Base-by-base conservation (phyloP, 2,888 invertebrate genomes). In the Hermodice carunculata region DNA sequence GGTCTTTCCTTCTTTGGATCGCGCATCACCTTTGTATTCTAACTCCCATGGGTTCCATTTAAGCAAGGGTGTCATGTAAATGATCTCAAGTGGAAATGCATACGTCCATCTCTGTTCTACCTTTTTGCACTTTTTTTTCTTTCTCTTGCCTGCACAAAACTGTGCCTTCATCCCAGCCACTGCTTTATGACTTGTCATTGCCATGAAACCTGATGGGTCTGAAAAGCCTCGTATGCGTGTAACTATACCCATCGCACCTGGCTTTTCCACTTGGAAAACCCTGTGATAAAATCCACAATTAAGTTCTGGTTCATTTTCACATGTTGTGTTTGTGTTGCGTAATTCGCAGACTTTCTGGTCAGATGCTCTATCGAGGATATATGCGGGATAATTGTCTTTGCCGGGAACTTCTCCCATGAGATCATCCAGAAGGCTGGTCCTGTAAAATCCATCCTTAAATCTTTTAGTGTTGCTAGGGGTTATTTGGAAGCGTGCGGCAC, bases 201-300 rank as follows among this genome's bases (percentile, higher is more conserved):
- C 78, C 46, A 76, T 69, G 61, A 68, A 78, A 19, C 77, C 42
- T 57, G 26, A 57, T 26, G 46, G 58, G 34, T 70, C 70, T 1
- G 61, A 26, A 46, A 52, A 70, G 17, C 57, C 70, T 22, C 65
- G 48, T 24, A 58, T 51, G 31, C 54, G 54, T 1, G n/a, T 46
- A 34, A 19, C 6, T 5, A 22, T 2, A 14, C 67, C 67, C 64
- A 64, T 67, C 19, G 67, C 46, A 44, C 56, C 62, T 14, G 43
- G 34, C 2, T 19, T 22, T 3, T 37, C n/a, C 22, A 49, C 31
- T 26, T 64, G 67, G 67, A 67, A 74, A 66, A 63, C 70, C 53
- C 75, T 65, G 48, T 77, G 73, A 56, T 76, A 78, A 46, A 68
- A 67, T 11, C 68, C 75, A 0, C 74, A 67, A 61, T 79, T 77